A percentile compares a stretch with the other conserved stretches of the same genome.
phyloP scores from a whole-genome alignment of 1,140 invertebrate species.

The Megalopta genalis region DNA sequence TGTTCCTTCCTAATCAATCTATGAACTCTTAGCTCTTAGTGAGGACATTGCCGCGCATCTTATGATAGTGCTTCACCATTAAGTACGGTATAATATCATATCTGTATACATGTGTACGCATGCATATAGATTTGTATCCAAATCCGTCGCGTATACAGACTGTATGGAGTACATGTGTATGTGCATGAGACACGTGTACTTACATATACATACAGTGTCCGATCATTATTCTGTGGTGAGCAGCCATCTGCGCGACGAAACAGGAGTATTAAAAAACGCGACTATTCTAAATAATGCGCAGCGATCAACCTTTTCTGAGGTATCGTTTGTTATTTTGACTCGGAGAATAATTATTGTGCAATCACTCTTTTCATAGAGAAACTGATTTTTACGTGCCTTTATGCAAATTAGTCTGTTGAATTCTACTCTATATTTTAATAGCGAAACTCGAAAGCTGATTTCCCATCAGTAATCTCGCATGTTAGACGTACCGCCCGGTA shows the following conservation, averaged over 20 bases:
- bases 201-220: slow-evolving; percentile 55
- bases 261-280: background rate
- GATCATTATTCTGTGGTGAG: slow-evolving; percentile 65
- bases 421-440: slow-evolving; percentile 62
- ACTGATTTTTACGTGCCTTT: slow-evolving; percentile 67
- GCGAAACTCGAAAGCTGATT: slow-evolving; percentile 45
- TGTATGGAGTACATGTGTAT: slow-evolving; percentile 52
- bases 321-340: slow-evolving; percentile 49
- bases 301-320: slow-evolving; percentile 30
- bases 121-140: slow-evolving; percentile 53
- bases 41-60: slow-evolving; percentile 61
- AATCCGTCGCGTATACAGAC: slow-evolving; percentile 39
- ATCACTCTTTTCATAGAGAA: slow-evolving; percentile 61
- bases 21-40: slow-evolving; percentile 51
- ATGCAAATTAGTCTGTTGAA: slow-evolving; percentile 59
- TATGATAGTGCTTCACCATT: slow-evolving; percentile 63
- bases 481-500: slow-evolving; percentile 20
- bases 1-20: slow-evolving; percentile 61
- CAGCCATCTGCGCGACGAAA: slow-evolving; percentile 19
- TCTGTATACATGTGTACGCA: slow-evolving; percentile 63
- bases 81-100: slow-evolving; percentile 64
- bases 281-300: slow-evolving; percentile 58
- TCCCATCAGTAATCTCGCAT: slow-evolving; percentile 44
- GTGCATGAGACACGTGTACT: slow-evolving; percentile 50
- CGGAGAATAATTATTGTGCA: slow-evolving; percentile 53